phyloP scores from a whole-genome alignment of 2,888 invertebrate genomes.

The Tetragnatha montana region DNA sequence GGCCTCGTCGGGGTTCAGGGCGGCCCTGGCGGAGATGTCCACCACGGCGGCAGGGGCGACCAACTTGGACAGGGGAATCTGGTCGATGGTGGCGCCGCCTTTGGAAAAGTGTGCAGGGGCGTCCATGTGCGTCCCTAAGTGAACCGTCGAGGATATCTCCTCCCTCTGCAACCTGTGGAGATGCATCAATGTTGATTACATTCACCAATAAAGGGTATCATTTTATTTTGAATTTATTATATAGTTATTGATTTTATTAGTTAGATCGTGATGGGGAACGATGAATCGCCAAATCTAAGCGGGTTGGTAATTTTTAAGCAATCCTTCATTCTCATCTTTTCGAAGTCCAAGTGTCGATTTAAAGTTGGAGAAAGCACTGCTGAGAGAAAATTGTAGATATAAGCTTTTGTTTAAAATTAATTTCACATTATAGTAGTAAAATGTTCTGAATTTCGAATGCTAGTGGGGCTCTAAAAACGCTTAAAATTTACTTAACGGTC shows the following conservation, averaged over 20 bases:
- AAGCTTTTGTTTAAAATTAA: too few species aligned
- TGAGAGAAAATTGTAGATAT: too few species aligned
- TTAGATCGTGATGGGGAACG: too few species aligned
- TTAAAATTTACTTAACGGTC: too few species aligned
- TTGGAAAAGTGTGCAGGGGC: constrained; percentile 38
- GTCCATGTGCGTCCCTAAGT: constrained; percentile 63
- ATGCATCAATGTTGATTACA: background rate
- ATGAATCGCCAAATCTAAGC: too few species aligned
- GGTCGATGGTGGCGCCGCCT: constrained; percentile 32
- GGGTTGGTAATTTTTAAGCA: too few species aligned
- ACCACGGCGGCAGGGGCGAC: constrained; percentile 57
- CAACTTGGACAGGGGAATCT: constrained; percentile 20
- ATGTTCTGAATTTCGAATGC: too few species aligned
- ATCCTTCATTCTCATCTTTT: too few species aligned
- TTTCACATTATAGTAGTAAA: too few species aligned
- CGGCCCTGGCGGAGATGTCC: constrained; percentile 48
- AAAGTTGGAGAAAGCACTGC: too few species aligned
- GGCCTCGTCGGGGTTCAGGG: constrained; percentile 49
- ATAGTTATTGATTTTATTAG: constrained; percentile 67
- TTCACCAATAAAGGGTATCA: background rate
- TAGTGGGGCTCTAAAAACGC: too few species aligned
- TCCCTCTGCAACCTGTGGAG: constrained; percentile 47
- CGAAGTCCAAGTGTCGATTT: too few species aligned
- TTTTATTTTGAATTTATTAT: background rate
- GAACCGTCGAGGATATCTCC: constrained; percentile 11